Evolutionary conservation across 2,888 invertebrate genomes (phyloP), one percentile per base, ranked within the genome.

Genomic region (Seira ritae): DNA sequence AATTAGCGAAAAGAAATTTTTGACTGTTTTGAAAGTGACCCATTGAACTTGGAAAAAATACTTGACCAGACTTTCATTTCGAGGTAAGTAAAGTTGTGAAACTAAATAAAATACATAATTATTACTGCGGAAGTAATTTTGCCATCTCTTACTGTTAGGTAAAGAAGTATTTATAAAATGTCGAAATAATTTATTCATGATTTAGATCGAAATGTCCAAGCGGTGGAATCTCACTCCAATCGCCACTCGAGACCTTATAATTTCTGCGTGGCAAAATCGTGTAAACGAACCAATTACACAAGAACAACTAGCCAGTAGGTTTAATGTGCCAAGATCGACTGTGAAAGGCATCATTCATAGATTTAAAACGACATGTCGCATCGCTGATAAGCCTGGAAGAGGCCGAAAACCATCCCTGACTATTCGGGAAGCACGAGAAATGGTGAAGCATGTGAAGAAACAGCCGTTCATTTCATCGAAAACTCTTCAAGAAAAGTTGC

Each of bases 401-500:
- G 60, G 60, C 3, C 3, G 60, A 60, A 60, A 60, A 17, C 17
- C n/a, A 60, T 10, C 4, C 3, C 17, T 73, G 60, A 65, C 65
- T 3, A 15, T 4, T 20, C 65, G 65, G 15, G 74, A 74, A n/a
- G 37, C 42, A 1, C 17, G 66, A 2, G 23, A 42, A 1, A 3
- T 74, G 2, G 66, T 65, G 1, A 17, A 23, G 15, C 8, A 42
- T 8, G 75, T 37, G 2, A 65, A 31, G n/a, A 24, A 10, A 19
- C 15, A 75, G 67, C 67, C 75, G 0, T 75, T 75, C 24, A 12
- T 67, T 15, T 50, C 50, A n/a, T 12, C 75, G 2, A 1, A 1
- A 4, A 75, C 42, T 20, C 15, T 75, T 4, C 15, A 23, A 37
- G 31, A 75, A 23, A 17, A 60, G 20, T n/a, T 69, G 10, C 6